Conservation (phyloP, 1,140 invertebrate genomes). For the Aphaenogaster floridana region DNA sequence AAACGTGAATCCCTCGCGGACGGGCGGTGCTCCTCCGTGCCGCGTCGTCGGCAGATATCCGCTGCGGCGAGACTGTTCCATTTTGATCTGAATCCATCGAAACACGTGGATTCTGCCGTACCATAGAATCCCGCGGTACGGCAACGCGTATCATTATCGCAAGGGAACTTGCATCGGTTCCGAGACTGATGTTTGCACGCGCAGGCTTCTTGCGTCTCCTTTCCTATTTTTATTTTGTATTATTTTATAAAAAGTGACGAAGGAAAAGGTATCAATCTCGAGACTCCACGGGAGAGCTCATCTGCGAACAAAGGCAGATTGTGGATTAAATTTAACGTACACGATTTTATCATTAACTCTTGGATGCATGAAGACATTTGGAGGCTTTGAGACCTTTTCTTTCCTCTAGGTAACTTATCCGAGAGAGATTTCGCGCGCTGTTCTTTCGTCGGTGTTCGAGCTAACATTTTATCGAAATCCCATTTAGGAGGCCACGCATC, state of each 20-base stretch:
- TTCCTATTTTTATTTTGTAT: constrained; percentile 66
- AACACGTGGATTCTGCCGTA: constrained; percentile 58
- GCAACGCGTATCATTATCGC: constrained; percentile 15
- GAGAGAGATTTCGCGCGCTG: not conserved
- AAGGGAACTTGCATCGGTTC: constrained; percentile 42
- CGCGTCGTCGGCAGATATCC: constrained; percentile 7
- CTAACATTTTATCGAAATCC: not conserved
- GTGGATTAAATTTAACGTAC: constrained; percentile 16
- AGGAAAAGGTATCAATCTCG: constrained; percentile 21
- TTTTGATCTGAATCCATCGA: constrained; percentile 31
- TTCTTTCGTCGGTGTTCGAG: not conserved
- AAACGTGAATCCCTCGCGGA: constrained; percentile 41
- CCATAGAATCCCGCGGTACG: not conserved
- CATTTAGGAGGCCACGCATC: not conserved
- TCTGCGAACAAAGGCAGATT: constrained; percentile 2
- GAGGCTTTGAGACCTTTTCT: not conserved
- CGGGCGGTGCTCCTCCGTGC: constrained; percentile 32
- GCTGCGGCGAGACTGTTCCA: constrained; percentile 46
- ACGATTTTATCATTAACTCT: not conserved
- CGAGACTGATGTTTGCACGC: constrained; percentile 49
- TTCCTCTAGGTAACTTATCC: not conserved
- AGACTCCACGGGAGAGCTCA: constrained; percentile 20
- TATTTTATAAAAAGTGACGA: constrained; percentile 60
- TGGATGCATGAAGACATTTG: not conserved
- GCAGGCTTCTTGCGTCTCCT: constrained; percentile 58